Evolutionary conservation across 2,888 invertebrate species (phyloP).

Genomic region (Diaperis boleti): DNA sequence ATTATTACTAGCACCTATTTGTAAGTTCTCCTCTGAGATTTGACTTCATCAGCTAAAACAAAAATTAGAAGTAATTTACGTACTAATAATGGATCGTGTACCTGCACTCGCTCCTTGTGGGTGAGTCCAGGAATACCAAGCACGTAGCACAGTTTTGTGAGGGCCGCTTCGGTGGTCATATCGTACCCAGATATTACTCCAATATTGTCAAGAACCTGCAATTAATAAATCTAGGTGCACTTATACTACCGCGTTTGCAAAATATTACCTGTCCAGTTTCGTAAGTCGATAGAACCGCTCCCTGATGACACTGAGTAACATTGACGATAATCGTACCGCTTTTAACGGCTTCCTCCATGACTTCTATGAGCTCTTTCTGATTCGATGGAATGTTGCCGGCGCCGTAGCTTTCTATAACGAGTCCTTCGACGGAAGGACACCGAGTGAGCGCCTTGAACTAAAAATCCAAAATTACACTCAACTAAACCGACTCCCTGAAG

Average conservation of each 20-base stretch:
- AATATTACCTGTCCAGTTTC: slow-evolving; percentile 81
- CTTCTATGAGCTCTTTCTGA: slow-evolving; percentile 82
- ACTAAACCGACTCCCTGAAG: not conserved
- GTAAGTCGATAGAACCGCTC: slow-evolving; percentile 83
- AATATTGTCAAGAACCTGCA: slow-evolving; percentile 71
- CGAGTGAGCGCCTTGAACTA: slow-evolving; percentile 76
- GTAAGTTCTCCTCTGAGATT: slow-evolving; percentile 49
- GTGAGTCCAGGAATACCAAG: slow-evolving; percentile 81
- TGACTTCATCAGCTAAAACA: slow-evolving; percentile 48
- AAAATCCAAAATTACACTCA: not conserved
- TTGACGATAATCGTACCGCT: slow-evolving; percentile 90
- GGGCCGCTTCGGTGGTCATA: slow-evolving; percentile 94
- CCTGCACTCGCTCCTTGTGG: slow-evolving; percentile 48
- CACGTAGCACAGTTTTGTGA: slow-evolving; percentile 91
- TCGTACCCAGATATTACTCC: slow-evolving; percentile 86
- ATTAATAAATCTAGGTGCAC: slow-evolving; percentile 4
- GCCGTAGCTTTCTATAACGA: slow-evolving; percentile 93
- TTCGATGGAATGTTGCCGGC: slow-evolving; percentile 93
- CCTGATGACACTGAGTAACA: slow-evolving; percentile 88
- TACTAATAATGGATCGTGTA: slow-evolving; percentile 22
- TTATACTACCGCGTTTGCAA: slow-evolving; percentile 10
- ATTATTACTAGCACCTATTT: slow-evolving; percentile 23
- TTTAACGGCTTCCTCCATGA: slow-evolving; percentile 76
- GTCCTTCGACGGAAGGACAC: slow-evolving; percentile 77
- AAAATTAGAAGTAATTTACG: slow-evolving; percentile 3